Conservation (phyloP, 2,113 vertebrate species). For the Macrotis lagotis region DNA sequence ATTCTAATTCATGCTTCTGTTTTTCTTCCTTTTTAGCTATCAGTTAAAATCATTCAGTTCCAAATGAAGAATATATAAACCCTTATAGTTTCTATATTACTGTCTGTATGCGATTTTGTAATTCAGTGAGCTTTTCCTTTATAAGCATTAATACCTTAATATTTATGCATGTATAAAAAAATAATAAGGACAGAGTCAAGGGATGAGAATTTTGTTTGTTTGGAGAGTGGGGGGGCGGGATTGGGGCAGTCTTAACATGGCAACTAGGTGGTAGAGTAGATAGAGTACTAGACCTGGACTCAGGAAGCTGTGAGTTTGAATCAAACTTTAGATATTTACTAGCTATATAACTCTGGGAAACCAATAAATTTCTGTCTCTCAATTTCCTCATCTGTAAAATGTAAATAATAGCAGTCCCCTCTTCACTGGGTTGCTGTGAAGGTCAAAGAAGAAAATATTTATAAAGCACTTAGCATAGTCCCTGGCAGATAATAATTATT, state of each 20-base stretch:
- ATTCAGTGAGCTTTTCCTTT: not conserved
- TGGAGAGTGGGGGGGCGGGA: not conserved
- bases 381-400: not conserved
- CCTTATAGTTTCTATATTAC: not conserved
- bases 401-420: not conserved
- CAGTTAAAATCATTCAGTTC: not conserved
- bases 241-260: not conserved
- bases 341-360: not conserved
- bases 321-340: not conserved
- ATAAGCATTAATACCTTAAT: not conserved
- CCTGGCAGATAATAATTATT: not conserved
- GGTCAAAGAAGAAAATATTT: not conserved
- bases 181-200: no score
- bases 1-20: not conserved
- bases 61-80: not conserved
- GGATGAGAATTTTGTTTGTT: not conserved
- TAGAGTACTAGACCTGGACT: not conserved
- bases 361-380: not conserved
- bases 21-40: not conserved
- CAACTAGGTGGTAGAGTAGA: not conserved
- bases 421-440: not conserved
- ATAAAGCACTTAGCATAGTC: not conserved
- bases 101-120: not conserved
- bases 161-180: not conserved
- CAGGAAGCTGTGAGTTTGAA: not conserved